Conservation (phyloP, 2,888 invertebrate species). For the Xanthorhoe designata region DNA sequence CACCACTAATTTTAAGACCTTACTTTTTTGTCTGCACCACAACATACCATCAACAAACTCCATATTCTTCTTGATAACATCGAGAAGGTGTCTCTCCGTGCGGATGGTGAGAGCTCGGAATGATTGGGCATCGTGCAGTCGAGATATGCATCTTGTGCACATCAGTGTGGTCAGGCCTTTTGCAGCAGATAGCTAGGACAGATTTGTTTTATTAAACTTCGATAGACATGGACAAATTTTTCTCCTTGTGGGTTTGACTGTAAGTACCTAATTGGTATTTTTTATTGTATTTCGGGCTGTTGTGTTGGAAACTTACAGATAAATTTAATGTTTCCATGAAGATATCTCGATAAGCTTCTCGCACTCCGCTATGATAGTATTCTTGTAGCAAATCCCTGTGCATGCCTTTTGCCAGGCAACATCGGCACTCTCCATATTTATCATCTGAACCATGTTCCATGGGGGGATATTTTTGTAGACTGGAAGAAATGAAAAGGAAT, state of each 20-base stretch:
- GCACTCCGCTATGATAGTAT: conserved; percentile 57
- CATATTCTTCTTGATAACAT: conserved; percentile 51
- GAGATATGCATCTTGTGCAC: conserved; percentile 59
- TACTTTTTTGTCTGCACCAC: too few species aligned
- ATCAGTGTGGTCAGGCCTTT: conserved; percentile 54
- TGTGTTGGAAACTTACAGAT: conserved; percentile 65
- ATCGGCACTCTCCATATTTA: conserved; percentile 63
- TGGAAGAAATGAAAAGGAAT: background rate
- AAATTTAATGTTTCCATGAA: conserved; percentile 70
- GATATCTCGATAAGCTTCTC: conserved; percentile 66
- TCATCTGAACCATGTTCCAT: conserved; percentile 23
- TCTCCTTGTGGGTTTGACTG: too few species aligned
- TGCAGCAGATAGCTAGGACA: conserved; percentile 61
- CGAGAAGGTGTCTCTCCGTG: conserved; percentile 59
- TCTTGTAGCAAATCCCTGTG: conserved; percentile 65
- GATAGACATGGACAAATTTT: too few species aligned
- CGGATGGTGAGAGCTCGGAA: conserved; percentile 63
- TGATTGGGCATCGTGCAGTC: conserved; percentile 60
- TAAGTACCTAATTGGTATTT: too few species aligned
- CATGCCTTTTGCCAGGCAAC: conserved; percentile 63
- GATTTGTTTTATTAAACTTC: too few species aligned
- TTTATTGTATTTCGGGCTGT: too few species aligned
- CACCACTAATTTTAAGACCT: too few species aligned
- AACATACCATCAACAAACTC: conserved; percentile 62
- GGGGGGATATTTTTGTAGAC: background rate